Base-by-base conservation (phyloP, 1,140 invertebrate species). In the Phymorhynchus buccinoides region DNA sequence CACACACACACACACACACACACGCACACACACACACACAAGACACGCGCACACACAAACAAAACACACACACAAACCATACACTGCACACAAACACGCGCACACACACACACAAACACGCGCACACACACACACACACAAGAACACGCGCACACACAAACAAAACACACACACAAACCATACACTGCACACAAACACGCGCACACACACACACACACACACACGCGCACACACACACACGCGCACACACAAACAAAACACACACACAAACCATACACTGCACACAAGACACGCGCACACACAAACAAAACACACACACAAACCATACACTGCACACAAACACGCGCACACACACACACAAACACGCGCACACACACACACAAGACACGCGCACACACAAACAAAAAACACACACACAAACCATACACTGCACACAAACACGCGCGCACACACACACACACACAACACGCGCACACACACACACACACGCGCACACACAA, bases 321-420 rank as follows among this genome's bases (percentile, higher is more conserved):
- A 14, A 62, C n/a, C n/a, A n/a, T n/a, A n/a, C n/a, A n/a, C n/a
- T n/a, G n/a, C 56, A 62, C 56, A 62, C 7, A 62, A 7, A 22
- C 7, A 62, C 56, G 27, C 7, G 27, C 71, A 73, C 14, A 73
- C 71, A 73, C 14, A 73, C 71, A 73, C 71, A 73, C 71, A 35
- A n/a, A 35, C 71, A 35, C 71, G 4, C 71, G 4, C 71, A 12
- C 71, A 35, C 71, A 73, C 71, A 73, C 71, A 73, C 71, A 73
- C 71, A 35, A n/a, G n/a, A 73, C 71, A 73, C 71, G 35, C 71
- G 35, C 71, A 73, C 71, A 73, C 71, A 73, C 71, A 73, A n/a
- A 73, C 30, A 73, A 73, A n/a, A 35, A 6, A 73, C 32, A 37
- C 71, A 73, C 7, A 35, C 71, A 73, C 71, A 73, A n/a, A 73